Evolutionary conservation across 2,113 vertebrate genomes (phyloP).

Genomic region (Anhinga rufa): DNA sequence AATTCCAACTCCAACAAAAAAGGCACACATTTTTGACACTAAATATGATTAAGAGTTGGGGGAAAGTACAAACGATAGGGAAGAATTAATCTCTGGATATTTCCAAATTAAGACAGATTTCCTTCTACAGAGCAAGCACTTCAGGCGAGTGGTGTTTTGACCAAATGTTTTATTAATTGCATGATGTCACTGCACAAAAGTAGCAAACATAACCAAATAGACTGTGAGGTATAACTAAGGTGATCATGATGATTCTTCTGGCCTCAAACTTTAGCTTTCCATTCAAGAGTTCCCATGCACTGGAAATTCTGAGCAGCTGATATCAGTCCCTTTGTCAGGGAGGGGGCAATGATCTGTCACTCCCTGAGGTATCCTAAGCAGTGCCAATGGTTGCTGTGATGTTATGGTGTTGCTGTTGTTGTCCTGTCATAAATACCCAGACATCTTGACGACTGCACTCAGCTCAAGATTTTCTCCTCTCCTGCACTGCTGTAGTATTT

Average conservation of each 20-base stretch:
- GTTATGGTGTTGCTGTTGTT: not conserved
- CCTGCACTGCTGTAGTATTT: not conserved
- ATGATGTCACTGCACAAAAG: not conserved
- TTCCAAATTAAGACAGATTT: not conserved
- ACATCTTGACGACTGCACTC: not conserved
- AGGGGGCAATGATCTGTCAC: accelerated
- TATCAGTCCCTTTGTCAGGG: not conserved
- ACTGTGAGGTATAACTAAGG: not conserved
- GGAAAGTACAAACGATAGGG: not conserved
- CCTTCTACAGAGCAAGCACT: not conserved
- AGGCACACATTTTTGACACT: not conserved
- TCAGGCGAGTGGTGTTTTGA: not conserved
- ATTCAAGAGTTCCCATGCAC: not conserved
- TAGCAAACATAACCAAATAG: not conserved
- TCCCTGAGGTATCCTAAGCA: not conserved
- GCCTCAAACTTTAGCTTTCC: not conserved
- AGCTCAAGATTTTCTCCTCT: not conserved
- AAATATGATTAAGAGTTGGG: not conserved
- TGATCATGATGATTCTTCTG: not conserved
- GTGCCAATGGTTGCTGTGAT: not conserved
- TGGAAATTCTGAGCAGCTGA: not conserved
- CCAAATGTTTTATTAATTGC: not conserved
- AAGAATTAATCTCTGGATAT: not conserved
- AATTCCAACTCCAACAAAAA: not conserved
- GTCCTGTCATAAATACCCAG: not conserved